Evolutionary conservation across 2,888 invertebrate species (phyloP).

Genomic region (Drosophila kuntzei): DNA sequence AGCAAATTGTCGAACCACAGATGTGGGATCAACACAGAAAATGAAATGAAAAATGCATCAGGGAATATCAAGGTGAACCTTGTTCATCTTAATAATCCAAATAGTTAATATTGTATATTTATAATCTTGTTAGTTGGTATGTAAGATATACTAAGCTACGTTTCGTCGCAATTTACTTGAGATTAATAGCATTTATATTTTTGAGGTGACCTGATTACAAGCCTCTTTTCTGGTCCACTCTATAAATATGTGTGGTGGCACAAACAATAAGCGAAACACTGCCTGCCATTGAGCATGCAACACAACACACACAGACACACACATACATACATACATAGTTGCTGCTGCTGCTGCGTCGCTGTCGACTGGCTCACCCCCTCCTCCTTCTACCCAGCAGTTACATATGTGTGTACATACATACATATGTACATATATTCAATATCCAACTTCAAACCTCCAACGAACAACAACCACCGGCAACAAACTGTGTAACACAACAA

Average conservation of each 20-base stretch:
- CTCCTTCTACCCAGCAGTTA: conserved; percentile 1
- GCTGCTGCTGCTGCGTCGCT: conserved; percentile 1
- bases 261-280: conserved; percentile 62
- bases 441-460: conserved; percentile 35
- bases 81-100: conserved; percentile 11
- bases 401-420: too few relatives aligned
- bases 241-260: conserved; percentile 71
- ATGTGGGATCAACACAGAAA: conserved; percentile 72
- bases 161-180: not conserved
- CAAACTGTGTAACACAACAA: conserved; percentile 31
- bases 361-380: not conserved
- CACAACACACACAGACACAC: conserved; percentile 29
- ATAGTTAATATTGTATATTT: conserved; percentile 1
- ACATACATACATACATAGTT: conserved; percentile 37
- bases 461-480: conserved; percentile 48
- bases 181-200: not conserved
- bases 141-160: not conserved
- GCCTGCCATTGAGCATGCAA: conserved; percentile 39
- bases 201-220: conserved; percentile 72
- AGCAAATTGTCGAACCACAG: conserved; percentile 74
- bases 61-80: conserved; percentile 46
- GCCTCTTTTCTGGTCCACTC: conserved; percentile 62
- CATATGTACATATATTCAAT: conserved; percentile 12
- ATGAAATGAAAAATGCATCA: conserved; percentile 66
- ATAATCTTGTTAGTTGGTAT: conserved; percentile 4